Percentiles rank a stretch among this genome's conserved stretches.
These are phyloP conservation scores for Tiaroga cobitis DNA, from an alignment of 2,797 vertebrate species.

Conservation along the genomic window DNA sequence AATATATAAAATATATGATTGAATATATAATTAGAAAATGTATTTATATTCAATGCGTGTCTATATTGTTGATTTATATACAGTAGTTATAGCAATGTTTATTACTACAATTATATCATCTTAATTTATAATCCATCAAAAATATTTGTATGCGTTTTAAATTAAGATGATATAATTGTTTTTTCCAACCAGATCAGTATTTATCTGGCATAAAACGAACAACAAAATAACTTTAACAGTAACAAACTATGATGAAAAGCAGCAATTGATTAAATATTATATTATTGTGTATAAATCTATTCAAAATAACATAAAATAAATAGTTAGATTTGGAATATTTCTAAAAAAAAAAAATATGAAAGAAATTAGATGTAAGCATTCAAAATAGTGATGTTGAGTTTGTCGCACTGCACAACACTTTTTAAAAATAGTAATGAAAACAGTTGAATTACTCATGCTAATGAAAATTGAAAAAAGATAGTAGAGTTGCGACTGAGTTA, in stretches of 20 bases:
- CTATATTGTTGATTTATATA: neutral
- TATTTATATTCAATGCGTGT: neutral
- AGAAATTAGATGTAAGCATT: neutral
- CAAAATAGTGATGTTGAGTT: neutral
- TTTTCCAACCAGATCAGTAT: neutral
- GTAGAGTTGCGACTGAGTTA: neutral
- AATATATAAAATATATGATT: neutral
- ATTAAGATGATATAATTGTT: neutral
- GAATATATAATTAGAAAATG: neutral
- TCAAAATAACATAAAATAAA: neutral
- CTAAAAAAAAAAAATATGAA: neutral
- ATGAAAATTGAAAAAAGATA: neutral
- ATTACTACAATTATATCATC: neutral
- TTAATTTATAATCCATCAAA: neutral
- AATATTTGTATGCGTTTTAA: neutral
- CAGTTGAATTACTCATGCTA: neutral
- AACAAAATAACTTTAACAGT: neutral
- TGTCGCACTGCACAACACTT: neutral
- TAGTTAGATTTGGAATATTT: neutral
- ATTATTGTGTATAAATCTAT: neutral
- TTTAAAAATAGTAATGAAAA: neutral
- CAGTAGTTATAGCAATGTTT: neutral
- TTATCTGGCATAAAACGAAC: neutral
- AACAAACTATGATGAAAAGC: neutral
- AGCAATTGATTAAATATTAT: neutral